Evolutionary conservation across 2,888 invertebrate genomes (phyloP), one percentile per base, ranked within the genome.

Genomic region (Congeria kusceri): DNA sequence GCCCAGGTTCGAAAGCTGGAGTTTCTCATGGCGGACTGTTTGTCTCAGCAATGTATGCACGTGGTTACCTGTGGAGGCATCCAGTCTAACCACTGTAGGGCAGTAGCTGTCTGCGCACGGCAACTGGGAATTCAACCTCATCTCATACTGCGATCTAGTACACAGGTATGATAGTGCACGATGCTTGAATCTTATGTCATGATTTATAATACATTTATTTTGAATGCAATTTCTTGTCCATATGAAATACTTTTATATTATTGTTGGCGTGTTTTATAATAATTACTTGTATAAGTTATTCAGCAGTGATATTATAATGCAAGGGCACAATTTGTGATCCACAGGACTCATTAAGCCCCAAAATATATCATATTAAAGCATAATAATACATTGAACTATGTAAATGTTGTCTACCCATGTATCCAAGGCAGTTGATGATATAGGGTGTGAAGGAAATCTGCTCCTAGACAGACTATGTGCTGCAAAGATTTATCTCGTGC

Each of bases 51-150:
- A 2, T 92, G 90, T 79, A 75, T 84, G 53, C 91, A 92, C 79
- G 87, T 92, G 64, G 89, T 92, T 15, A 92, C 92, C 0, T 88
- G 89, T 80, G 92, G 92, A 2, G 87, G 87, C 3, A 39, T 91
- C 18, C 92, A 92, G 78, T 91, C 91, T 65, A 92, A 92, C 79
- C 91, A 92, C 79, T 91, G 91, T 65, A 58, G 92, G 63, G 88
- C 92, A 7, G 87, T 89, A 15, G 89, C 92, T 11, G 84, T 88
- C 0, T 85, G 87, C 25, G 87, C 90, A 2, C 68, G 87, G 32
- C 89, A 90, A 65, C 81, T 91, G 13, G 89, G 90, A 3, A 59
- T 92, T 9, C 68, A 85, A 18, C 77, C 87, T 18, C 92, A 92
- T 77, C 84, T 92, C 3, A 63, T 92, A 13, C 76, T 92, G 1